Base-by-base conservation (phyloP, 1,140 invertebrate genomes). In the Leptinotarsa lineolata region DNA sequence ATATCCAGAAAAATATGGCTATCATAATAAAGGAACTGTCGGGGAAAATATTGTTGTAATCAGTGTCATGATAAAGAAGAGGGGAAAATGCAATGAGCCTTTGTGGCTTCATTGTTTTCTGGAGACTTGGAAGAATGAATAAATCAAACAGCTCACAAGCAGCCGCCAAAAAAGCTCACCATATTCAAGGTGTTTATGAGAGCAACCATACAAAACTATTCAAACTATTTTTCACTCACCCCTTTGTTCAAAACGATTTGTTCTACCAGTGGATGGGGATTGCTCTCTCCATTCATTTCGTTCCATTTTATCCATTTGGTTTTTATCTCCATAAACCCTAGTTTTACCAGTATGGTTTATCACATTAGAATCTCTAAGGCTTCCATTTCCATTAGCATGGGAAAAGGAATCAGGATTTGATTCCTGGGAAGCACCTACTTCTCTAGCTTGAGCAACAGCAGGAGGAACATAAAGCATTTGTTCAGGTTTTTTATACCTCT, bases 401-500 rank as follows among this genome's bases (percentile, higher is more conserved):
- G 24, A 44, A 46, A 45, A 63, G 63, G 59, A 22, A 59, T 68
- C 54, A 48, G 60, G 46, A 39, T 48, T 58, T 15, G 63, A 64
- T 24, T 73, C 68, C 24, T 77, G 76, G 69, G 87, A 85, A 63
- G 86, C 85, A 54, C 80, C 79, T 74, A 85, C 85, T 69, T 85
- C 85, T 74, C 86, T 81, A 73, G 85, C 84, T 81, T 88, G 86
- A 74, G 87, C 86, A 48, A 87, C 81, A 77, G 86, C 85, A 81
- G 87, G 87, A 21, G 88, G 87, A 74, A 89, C 84, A 77, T 89
- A 90, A 39, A 88, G 80, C 54, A 81, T 81, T 77, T 88, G 85
- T 76, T 90, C 88, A 48, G 88, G 88, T 81, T 89, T 90, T 80
- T 87, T 88, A 70, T 73, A 82, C 75, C 84, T 86, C 72, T 77